Evolutionary conservation across 2,113 vertebrate genomes (phyloP), one percentile per base, ranked within the genome.

Genomic region (Caretta caretta): DNA sequence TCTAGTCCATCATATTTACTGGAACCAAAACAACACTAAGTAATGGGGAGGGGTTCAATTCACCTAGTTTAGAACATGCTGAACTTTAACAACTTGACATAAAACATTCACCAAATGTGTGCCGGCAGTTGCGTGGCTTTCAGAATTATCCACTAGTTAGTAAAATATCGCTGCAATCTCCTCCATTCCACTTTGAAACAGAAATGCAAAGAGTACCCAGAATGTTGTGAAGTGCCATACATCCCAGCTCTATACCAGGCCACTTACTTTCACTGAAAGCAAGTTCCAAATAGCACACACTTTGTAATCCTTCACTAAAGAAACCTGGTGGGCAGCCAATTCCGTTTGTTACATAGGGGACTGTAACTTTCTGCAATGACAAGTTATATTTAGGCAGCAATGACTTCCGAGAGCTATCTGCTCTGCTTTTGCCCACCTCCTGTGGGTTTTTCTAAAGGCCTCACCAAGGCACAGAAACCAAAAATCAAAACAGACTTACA

Each of bases 291-390:
- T 2, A 97, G 90, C 69, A 91, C 12, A 16, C 38, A 46, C 85
- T 92, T 87, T 88, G 38, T 75, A 91, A 97, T 75, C 76, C 94
- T 90, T 93, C 59, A 81, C 79, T 24, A 57, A 90, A 89, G 72
- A 89, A 90, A 82, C 20, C 81, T 92, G 78, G 69, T 89, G 51
- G 92, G 87, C 88, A 96, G 92, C 93, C 96, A 97, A 80, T 53
- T 87, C 93, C 96, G 46, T 69, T 94, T 88, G 54, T 79, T 82
- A 89, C 90, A 75, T 12, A 81, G 89, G 90, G 20, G 79, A 54
- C 75, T 59, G 38, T 49, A n/a, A 92, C 80, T 88, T 93, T 94
- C 91, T 80, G 31, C 59, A 96, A 82, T 22, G 86, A 86, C 93
- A 89, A 90, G 93, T 88, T 90, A 75, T 89, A 56, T 90, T 95